phyloP scores from a whole-genome alignment of 2,888 invertebrate species.

The Galerucella pusilla region DNA sequence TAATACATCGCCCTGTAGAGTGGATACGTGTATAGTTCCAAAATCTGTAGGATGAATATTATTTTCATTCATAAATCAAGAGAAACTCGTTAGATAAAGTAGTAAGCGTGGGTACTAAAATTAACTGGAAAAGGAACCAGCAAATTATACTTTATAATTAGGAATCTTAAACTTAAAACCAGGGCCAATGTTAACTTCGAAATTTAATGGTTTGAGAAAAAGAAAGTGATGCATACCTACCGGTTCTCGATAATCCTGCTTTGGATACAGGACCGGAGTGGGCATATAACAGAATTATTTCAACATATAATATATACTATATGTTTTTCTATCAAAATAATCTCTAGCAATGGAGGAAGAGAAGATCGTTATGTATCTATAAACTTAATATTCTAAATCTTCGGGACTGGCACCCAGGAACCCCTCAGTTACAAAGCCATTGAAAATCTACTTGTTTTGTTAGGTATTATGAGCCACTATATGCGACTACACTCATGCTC shows the following conservation, averaged over 20 bases:
- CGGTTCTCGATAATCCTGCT: slow-evolving; percentile 7
- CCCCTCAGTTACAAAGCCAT: too few relatives aligned
- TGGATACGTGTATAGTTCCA: neutral
- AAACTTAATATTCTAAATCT: too few relatives aligned
- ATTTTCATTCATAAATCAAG: slow-evolving; percentile 33
- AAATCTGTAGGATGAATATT: slow-evolving; percentile 10
- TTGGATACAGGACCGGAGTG: slow-evolving; percentile 1
- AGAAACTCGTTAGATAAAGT: slow-evolving; percentile 28
- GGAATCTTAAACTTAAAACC: slow-evolving; percentile 22
- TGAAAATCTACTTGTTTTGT: too few relatives aligned
- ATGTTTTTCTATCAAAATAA: neutral
- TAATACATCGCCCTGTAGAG: neutral
- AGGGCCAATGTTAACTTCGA: slow-evolving; percentile 13
- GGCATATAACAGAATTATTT: neutral
- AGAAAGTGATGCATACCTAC: slow-evolving; percentile 32
- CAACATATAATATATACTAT: neutral
- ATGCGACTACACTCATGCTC: too few relatives aligned
- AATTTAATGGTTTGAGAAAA: slow-evolving; percentile 24
- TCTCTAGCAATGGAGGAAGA: too few relatives aligned
- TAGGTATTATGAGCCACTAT: too few relatives aligned
- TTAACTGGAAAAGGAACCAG: slow-evolving; percentile 15
- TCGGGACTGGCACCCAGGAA: too few relatives aligned
- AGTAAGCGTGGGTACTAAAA: slow-evolving; percentile 26
- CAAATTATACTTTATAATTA: slow-evolving; percentile 29
- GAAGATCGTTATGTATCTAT: too few relatives aligned